phyloP scores from a whole-genome alignment of 2,797 vertebrate genomes.

The Alcedo quadribrachys region DNA sequence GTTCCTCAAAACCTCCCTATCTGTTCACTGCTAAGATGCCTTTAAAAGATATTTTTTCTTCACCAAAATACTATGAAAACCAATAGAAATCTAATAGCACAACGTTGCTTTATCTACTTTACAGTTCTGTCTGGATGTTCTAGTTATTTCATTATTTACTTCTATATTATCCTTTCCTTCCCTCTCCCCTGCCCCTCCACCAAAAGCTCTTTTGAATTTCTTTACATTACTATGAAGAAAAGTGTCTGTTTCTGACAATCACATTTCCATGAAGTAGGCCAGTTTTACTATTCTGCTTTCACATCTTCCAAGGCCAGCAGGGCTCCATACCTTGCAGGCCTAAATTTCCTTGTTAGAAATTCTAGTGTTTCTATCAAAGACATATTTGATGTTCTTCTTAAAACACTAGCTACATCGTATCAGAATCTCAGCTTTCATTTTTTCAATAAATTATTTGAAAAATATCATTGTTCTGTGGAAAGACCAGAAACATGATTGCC shows the following conservation, averaged over 20 bases:
- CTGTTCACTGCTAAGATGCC: not conserved
- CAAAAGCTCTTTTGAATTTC: not conserved
- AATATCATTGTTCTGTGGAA: not conserved
- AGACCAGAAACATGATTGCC: not conserved
- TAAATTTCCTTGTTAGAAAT: not conserved
- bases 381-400: not conserved
- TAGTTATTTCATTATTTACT: slow-evolving; percentile 12
- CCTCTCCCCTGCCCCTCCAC: not conserved
- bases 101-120: not conserved
- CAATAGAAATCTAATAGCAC: not conserved
- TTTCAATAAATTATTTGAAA: not conserved
- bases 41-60: not conserved
- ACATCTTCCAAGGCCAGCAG: not conserved
- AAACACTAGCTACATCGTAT: not conserved
- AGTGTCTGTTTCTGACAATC: slow-evolving; percentile 6
- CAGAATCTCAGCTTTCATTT: not conserved
- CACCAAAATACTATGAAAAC: not conserved
- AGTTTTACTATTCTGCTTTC: slow-evolving; percentile 11
- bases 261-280: not conserved
- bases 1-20: not conserved
- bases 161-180: not conserved
- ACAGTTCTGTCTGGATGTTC: not conserved
- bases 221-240: slow-evolving; percentile 31
- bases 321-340: not conserved
- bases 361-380: not conserved